Percentiles rank a stretch among this genome's conserved stretches.
Evolutionary conservation across 2,888 invertebrate genomes (phyloP).

Genomic region (Melieria crassipennis): DNA sequence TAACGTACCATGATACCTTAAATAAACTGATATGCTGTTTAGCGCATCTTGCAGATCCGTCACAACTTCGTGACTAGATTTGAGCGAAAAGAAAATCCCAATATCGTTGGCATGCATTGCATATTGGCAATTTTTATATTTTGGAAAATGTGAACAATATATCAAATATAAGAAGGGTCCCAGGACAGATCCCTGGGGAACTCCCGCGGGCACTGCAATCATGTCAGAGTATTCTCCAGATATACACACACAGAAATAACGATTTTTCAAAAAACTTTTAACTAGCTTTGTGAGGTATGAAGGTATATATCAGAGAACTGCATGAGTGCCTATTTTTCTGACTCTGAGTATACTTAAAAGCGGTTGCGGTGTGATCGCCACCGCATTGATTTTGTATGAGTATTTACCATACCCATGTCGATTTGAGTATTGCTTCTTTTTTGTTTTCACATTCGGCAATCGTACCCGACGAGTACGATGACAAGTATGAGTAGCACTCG

Average conservation of each 20-base stretch:
- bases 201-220: not conserved
- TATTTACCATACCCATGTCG: no score
- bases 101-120: slow-evolving; percentile 14
- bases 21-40: not conserved
- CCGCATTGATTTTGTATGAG: no score
- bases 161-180: slow-evolving; percentile 19
- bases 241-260: slow-evolving; percentile 1
- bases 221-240: not conserved
- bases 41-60: slow-evolving; percentile 5
- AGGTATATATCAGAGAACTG: no score
- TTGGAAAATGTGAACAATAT: slow-evolving; percentile 8
- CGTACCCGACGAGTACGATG: no score
- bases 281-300: not conserved
- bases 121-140: not conserved
- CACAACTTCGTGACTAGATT: slow-evolving; percentile 1
- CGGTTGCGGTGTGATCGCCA: no score
- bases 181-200: slow-evolving; percentile 23
- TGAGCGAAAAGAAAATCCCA: slow-evolving; percentile 1
- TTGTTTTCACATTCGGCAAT: no score
- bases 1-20: no score
- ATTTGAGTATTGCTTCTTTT: no score
- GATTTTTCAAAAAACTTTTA: slow-evolving; percentile 2
- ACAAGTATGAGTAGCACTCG: no score
- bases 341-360: no score
- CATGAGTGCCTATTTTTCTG: no score